These are phyloP conservation scores for Scophthalmus maximus DNA, from an alignment of 2,113 vertebrate genomes.

Conservation along the genomic window DNA sequence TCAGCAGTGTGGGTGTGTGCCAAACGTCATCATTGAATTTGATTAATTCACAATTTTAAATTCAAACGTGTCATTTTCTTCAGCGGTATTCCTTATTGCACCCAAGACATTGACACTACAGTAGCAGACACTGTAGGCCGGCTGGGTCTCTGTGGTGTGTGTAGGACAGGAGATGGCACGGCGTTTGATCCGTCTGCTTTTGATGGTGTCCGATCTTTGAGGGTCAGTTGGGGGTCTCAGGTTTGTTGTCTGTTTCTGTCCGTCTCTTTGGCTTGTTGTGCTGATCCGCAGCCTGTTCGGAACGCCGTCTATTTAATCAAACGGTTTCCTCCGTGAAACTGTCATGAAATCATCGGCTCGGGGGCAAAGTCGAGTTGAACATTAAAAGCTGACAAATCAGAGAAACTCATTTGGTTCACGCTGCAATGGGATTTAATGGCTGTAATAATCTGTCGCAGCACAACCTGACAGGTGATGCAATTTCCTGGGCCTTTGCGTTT, in stretches of 20 bases:
- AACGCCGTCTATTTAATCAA: background rate
- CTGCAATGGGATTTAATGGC: constrained; percentile 49
- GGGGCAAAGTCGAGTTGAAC: background rate
- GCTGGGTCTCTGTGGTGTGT: background rate
- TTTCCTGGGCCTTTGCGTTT: constrained; percentile 51
- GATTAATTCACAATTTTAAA: too few relatives aligned
- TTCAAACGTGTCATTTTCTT: too few relatives aligned
- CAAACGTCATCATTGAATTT: too few relatives aligned
- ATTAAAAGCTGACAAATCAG: background rate
- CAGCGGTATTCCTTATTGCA: too few relatives aligned
- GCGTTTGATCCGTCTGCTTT: too few relatives aligned
- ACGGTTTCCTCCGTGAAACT: background rate
- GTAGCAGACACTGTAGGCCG: background rate
- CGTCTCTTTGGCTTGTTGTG: too few relatives aligned
- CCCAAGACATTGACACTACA: too few relatives aligned
- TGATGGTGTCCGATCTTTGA: background rate
- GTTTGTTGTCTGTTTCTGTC: background rate
- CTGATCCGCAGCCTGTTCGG: too few relatives aligned
- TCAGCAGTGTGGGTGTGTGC: too few relatives aligned
- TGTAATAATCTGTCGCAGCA: constrained; percentile 44
- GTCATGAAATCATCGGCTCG: background rate
- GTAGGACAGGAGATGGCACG: background rate
- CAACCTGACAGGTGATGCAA: constrained; percentile 66
- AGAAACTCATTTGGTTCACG: constrained; percentile 17
- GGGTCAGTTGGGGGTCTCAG: background rate